Percentiles rank a stretch among this genome's conserved stretches.
Conservation (phyloP, 2,888 invertebrate species). For the Toxonevra muliebris region DNA sequence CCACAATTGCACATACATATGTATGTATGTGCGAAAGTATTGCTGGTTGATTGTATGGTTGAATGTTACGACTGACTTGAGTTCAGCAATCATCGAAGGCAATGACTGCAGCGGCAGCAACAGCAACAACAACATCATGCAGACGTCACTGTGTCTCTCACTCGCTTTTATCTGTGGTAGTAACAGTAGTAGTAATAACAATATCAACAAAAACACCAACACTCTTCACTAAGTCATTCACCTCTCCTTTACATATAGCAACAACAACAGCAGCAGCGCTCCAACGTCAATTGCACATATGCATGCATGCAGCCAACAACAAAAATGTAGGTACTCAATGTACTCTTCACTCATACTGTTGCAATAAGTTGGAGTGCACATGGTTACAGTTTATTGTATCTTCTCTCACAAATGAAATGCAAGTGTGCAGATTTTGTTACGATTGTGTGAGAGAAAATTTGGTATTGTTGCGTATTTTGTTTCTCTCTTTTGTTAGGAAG, state of each 20-base stretch:
- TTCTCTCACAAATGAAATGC: too few species aligned
- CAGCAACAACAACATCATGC: background rate
- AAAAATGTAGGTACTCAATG: too few species aligned
- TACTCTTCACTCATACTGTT: too few species aligned
- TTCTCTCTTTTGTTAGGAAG: too few species aligned
- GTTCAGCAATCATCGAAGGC: background rate
- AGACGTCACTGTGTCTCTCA: background rate
- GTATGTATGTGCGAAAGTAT: background rate
- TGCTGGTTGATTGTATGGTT: too few species aligned
- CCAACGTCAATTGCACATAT: background rate
- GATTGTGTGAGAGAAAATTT: too few species aligned
- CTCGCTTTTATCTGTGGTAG: constrained; percentile 31
- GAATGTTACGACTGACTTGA: too few species aligned
- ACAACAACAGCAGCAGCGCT: constrained; percentile 19
- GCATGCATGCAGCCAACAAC: too few species aligned
- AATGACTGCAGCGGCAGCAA: constrained; percentile 1
- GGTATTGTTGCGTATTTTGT: too few species aligned
- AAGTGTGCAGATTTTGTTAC: too few species aligned
- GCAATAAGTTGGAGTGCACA: too few species aligned
- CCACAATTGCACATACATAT: background rate
- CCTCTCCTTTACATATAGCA: constrained; percentile 23
- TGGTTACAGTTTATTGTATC: too few species aligned
- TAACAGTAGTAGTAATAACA: constrained; percentile 19
- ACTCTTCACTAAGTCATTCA: constrained; percentile 42
- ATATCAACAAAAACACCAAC: constrained; percentile 27